Conservation (phyloP, 2,113 vertebrate genomes). For the Dipodomys merriami region DNA sequence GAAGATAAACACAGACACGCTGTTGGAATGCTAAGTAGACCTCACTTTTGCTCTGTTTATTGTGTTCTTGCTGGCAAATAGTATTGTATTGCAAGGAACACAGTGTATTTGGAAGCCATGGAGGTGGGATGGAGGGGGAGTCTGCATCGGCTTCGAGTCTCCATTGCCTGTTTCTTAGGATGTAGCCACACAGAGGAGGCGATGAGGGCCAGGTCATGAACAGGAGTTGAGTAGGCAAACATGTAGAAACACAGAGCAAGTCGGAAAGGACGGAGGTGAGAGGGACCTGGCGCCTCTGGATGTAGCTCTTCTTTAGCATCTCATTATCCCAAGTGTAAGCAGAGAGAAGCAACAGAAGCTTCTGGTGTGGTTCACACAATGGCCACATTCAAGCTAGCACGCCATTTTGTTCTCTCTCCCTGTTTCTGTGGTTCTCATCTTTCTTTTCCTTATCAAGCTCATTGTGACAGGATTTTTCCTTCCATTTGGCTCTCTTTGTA, state of each 20-base stretch:
- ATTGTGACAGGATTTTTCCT: not conserved
- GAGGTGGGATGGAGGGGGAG: not conserved
- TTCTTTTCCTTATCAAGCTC: not conserved
- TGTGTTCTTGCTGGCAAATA: not conserved
- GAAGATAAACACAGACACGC: not conserved
- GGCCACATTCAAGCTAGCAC: not conserved
- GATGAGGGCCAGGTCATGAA: not conserved
- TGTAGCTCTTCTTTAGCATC: too few relatives aligned
- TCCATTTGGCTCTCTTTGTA: not conserved
- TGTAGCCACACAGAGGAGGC: not conserved
- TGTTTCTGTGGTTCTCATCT: not conserved
- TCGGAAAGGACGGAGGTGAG: not conserved
- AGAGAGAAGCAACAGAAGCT: not conserved
- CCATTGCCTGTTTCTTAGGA: not conserved
- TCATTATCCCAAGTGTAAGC: fast-evolving
- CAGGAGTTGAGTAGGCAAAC: not conserved
- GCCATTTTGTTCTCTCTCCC: not conserved
- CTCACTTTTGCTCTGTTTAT: not conserved
- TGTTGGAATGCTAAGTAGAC: not conserved
- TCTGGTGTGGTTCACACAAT: not conserved
- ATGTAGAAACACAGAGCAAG: not conserved
- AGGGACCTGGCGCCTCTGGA: not conserved
- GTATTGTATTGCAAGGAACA: too few relatives aligned
- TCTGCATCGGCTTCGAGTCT: not conserved
- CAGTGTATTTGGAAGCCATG: not conserved